These are phyloP conservation scores for Apocrypta bakeri DNA, from an alignment of 1,140 invertebrate species.

Conservation along the genomic window DNA sequence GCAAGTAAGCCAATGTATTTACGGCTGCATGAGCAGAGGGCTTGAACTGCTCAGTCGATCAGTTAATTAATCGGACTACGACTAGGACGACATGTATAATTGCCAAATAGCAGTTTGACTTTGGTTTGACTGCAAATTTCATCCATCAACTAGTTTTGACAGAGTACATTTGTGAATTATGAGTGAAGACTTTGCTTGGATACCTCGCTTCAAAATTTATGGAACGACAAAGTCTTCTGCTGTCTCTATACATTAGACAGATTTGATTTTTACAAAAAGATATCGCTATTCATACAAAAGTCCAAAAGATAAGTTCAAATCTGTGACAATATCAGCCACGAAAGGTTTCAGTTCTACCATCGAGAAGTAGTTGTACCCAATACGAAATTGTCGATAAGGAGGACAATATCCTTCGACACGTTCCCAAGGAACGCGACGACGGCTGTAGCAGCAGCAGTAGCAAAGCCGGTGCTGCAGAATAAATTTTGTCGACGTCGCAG, in stretches of 20 bases:
- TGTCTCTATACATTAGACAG: no score
- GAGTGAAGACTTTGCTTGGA: neutral
- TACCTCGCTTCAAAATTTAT: neutral
- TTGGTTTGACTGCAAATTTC: neutral
- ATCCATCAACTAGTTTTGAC: neutral
- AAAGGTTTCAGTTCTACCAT: neutral
- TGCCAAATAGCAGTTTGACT: neutral
- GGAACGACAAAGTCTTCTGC: neutral
- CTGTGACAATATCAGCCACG: neutral
- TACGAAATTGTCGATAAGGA: neutral
- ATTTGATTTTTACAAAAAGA: no score
- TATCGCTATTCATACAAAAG: no score
- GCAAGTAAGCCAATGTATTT: conserved; percentile 26
- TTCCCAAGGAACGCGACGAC: conserved; percentile 18
- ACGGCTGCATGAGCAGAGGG: neutral
- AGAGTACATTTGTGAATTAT: neutral
- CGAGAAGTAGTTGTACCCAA: neutral
- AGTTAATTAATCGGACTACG: conserved; percentile 25
- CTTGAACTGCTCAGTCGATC: neutral
- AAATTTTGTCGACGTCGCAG: conserved; percentile 58
- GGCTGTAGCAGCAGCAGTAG: conserved; percentile 7
- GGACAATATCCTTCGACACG: neutral
- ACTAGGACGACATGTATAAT: neutral
- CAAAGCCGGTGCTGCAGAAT: conserved; percentile 34
- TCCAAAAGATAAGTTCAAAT: no score